Evolutionary conservation across 2,888 invertebrate genomes (phyloP), one percentile per base, ranked within the genome.

Genomic region (Sphecodes monilicornis): DNA sequence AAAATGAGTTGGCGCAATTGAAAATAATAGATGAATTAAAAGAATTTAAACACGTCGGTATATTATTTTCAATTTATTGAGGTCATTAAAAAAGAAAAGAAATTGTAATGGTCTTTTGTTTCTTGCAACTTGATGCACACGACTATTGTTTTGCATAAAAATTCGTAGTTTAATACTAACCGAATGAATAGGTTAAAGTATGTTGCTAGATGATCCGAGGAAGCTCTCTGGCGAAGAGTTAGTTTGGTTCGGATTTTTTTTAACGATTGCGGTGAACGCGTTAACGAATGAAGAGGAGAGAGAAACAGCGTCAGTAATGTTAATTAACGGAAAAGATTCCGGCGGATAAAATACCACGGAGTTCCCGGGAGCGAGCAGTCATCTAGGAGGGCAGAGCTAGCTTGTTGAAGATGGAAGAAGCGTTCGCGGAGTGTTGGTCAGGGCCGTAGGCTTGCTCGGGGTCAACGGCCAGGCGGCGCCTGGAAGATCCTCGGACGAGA

Each of bases 401-500:
- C 68, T n/a, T 26, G 82, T 46, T 32, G 80, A 64, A 76, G 86
- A 79, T 80, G 77, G 84, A 86, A 82, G 78, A 75, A 85, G 76
- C 66, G 78, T 41, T 43, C 69, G 69, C 73, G 83, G 86, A 90
- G 89, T 90, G 84, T 90, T 90, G 91, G 90, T 90, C 90, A 90
- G 90, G 90, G 90, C 90, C 88, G 90, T 74, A 80, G 81, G 88
- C 82, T 81, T 89, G 78, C 78, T 82, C 87, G 90, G 91, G 94
- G 94, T 94, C 94, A 94, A 94, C 91, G 94, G 86, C 94, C 94
- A 94, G 91, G 92, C 92, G 93, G 93, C 94, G 94, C 94, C 94
- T 93, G 81, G 80, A 91, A 93, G 92, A 93, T 93, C 93, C 93
- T 75, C 76, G 78, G 77, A 84, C 88, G 88, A 84, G 88, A 87